phyloP scores from a whole-genome alignment of 2,888 invertebrate species.

The Cylloceria caligata region DNA sequence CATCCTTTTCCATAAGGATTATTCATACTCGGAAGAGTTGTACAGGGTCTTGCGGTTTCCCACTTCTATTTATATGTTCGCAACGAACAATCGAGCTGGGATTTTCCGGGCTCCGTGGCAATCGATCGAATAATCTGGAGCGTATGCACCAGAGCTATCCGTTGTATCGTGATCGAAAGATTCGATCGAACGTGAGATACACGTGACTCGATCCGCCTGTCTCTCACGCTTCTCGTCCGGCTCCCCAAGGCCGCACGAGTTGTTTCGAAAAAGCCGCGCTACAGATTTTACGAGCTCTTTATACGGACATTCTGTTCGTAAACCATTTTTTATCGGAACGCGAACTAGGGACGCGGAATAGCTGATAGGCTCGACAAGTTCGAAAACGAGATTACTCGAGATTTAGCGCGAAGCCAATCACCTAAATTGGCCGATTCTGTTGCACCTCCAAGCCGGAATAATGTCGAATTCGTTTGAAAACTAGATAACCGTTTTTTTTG shows the following conservation, averaged over 20 bases:
- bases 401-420: constrained; percentile 56
- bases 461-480: constrained; percentile 44
- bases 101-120: constrained; percentile 47
- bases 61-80: not conserved
- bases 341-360: constrained; percentile 21
- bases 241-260: constrained; percentile 57
- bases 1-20: constrained; percentile 20
- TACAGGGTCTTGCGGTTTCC: not conserved
- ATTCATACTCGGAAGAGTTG: not conserved
- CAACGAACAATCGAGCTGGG: constrained; percentile 46
- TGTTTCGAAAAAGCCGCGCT: constrained; percentile 41
- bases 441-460: constrained; percentile 35
- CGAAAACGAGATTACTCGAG: constrained; percentile 16
- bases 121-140: constrained; percentile 55
- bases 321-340: constrained; percentile 16
- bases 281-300: constrained; percentile 60
- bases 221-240: constrained; percentile 63
- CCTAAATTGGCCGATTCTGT: constrained; percentile 50
- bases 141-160: constrained; percentile 15
- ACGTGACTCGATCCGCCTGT: constrained; percentile 61
- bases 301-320: constrained; percentile 55
- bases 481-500: constrained; percentile 32
- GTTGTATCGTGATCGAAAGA: constrained; percentile 55
- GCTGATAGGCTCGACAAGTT: constrained; percentile 17
- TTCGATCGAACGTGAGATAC: constrained; percentile 68